phyloP scores from a whole-genome alignment of 2,797 vertebrate species.

The Cuniculus paca region DNA sequence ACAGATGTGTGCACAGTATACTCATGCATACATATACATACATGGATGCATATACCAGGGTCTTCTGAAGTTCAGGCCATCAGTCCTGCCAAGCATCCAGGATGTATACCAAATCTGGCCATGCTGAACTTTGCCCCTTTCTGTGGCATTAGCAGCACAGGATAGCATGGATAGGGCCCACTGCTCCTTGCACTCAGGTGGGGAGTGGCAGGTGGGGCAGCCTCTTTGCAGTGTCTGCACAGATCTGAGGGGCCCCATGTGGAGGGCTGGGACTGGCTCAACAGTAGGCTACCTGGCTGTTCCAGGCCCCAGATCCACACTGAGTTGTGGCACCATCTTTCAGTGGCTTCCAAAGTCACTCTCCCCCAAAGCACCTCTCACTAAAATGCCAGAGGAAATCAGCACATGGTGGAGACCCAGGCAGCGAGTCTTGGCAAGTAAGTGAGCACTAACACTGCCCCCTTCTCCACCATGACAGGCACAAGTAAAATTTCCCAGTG shows the following conservation, averaged over 20 bases:
- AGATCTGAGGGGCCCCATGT: neutral
- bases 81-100: neutral
- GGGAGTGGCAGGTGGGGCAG: neutral
- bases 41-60: neutral
- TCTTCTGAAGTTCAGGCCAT: neutral
- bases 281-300: neutral
- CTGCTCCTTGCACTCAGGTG: neutral
- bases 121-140: neutral
- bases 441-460: neutral
- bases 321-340: neutral
- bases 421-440: neutral
- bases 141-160: neutral
- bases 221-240: neutral
- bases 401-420: neutral
- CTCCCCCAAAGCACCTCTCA: neutral
- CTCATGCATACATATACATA: neutral
- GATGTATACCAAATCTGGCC: neutral
- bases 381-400: neutral
- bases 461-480: conserved; percentile 24
- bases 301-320: neutral
- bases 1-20: too few relatives aligned
- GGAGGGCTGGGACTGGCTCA: neutral
- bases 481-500: conserved; percentile 73
- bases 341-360: neutral
- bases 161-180: neutral